Conservation (phyloP, 2,888 invertebrate genomes). For the Pteria penguin region DNA sequence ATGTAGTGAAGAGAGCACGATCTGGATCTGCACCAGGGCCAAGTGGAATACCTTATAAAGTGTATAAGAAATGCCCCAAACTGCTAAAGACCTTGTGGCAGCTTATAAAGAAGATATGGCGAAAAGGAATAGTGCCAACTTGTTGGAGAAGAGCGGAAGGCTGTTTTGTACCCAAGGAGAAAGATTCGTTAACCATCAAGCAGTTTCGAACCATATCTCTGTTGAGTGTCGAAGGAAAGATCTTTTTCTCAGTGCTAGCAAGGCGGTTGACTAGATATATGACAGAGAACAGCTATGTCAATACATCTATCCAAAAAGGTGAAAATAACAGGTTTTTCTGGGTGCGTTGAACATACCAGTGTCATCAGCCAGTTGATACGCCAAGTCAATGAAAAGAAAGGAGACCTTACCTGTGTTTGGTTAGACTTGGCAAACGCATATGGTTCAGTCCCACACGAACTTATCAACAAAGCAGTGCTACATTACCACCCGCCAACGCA, state of each 20-base stretch:
- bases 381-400: conserved; percentile 28
- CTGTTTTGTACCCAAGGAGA: neutral
- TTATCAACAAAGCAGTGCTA: conserved; percentile 22
- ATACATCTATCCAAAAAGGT: conserved; percentile 39
- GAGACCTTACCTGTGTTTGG: conserved; percentile 35
- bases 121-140: neutral
- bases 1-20: no score
- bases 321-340: conserved; percentile 38
- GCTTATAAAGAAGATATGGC: neutral
- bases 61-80: no score
- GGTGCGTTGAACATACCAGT: conserved; percentile 38
- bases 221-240: neutral
- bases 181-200: neutral
- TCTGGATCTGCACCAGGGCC: no score
- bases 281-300: conserved; percentile 25
- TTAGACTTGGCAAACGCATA: conserved; percentile 45
- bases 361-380: conserved; percentile 31
- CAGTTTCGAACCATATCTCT: neutral
- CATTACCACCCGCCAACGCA: conserved; percentile 20
- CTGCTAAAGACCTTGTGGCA: no score
- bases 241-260: neutral
- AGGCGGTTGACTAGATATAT: conserved; percentile 20
- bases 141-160: neutral
- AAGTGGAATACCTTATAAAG: no score
- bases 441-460: conserved; percentile 39